These are phyloP conservation scores for Eulemur macaco DNA, from an alignment of 2,113 vertebrate species.

Conservation along the genomic window DNA sequence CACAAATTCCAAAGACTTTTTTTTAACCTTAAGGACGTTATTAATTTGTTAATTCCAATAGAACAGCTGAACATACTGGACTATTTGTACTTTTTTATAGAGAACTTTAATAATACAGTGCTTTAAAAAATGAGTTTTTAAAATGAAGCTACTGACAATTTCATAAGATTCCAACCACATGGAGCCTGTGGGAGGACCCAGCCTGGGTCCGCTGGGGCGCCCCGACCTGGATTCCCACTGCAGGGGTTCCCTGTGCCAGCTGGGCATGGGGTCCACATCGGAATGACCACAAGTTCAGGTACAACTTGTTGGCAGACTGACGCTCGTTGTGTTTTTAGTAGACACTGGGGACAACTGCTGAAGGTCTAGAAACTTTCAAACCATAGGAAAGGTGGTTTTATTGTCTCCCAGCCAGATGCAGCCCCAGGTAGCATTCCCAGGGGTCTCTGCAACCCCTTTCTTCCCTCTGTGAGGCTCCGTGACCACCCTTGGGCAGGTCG, in stretches of 20 bases:
- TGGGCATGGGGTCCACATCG: not conserved
- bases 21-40: slow-evolving; percentile 72
- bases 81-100: slow-evolving; percentile 86
- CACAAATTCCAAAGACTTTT: slow-evolving; percentile 75
- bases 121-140: slow-evolving; percentile 65
- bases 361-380: not conserved
- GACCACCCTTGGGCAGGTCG: not conserved
- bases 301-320: not conserved
- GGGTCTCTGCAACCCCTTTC: not conserved
- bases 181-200: slow-evolving; percentile 23
- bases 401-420: not conserved
- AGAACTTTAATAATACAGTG: slow-evolving; percentile 79
- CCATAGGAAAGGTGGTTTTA: not conserved
- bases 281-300: slow-evolving; percentile 4
- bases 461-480: not conserved
- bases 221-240: not conserved
- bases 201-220: not conserved
- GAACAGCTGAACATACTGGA: slow-evolving; percentile 66
- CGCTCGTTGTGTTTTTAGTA: slow-evolving; percentile 8
- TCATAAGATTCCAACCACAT: slow-evolving; percentile 51
- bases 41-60: slow-evolving; percentile 56
- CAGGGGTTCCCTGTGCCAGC: not conserved
- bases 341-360: not conserved
- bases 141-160: slow-evolving; percentile 62
- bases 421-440: not conserved